These are phyloP conservation scores for Meloidogyne hapla DNA, from an alignment of 1,140 invertebrate species.

Conservation along the genomic window DNA sequence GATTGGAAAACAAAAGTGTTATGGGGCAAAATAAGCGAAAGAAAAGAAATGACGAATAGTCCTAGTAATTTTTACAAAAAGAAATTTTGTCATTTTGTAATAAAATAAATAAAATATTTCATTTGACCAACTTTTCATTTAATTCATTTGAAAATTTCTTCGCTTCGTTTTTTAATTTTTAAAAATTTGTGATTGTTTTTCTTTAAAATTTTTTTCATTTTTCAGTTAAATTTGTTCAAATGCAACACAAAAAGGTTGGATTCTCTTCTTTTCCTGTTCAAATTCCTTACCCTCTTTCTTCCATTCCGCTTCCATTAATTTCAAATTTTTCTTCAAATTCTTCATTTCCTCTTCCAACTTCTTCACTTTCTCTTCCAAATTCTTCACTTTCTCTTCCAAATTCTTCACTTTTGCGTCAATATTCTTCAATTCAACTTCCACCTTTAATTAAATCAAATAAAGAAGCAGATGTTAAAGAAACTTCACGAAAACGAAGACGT, in stretches of 20 bases:
- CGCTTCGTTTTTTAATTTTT: no score
- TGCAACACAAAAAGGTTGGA: not conserved
- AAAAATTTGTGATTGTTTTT: no score
- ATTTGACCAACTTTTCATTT: no score
- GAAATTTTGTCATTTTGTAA: no score
- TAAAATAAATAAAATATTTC: no score
- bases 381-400: not conserved
- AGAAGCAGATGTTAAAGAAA: not conserved
- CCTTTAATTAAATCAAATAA: no score
- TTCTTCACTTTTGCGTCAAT: not conserved
- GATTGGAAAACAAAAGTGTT: no score
- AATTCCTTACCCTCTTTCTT: not conserved
- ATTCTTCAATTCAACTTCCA: not conserved
- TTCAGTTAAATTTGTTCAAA: not conserved
- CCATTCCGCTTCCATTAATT: not conserved
- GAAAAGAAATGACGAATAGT: no score
- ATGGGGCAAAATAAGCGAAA: no score
- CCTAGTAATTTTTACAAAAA: no score
- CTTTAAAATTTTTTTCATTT: slow-evolving; percentile 12
- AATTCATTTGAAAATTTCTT: no score
- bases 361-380: not conserved
- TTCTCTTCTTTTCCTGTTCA: not conserved
- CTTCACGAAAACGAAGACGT: not conserved
- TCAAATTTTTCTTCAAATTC: no score
- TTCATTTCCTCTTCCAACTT: not conserved